Percentiles rank a stretch among this genome's conserved stretches.
Evolutionary conservation across 2,888 invertebrate species (phyloP).

Genomic region (Amphimallon solstitiale): DNA sequence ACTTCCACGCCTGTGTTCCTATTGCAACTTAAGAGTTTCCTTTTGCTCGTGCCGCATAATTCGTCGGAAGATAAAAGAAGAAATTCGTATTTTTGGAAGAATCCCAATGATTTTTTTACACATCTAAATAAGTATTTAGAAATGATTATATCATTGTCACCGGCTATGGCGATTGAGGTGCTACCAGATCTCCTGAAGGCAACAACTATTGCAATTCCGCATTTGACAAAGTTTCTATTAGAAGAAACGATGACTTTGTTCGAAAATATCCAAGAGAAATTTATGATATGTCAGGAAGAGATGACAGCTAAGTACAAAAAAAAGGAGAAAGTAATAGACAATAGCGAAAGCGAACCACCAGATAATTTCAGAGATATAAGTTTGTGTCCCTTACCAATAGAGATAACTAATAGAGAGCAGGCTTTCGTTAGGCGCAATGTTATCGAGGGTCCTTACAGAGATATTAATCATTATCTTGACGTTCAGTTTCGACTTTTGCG

Average conservation of each 20-base stretch:
- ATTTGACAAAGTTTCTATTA: conserved; percentile 47
- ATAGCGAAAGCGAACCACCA: conserved; percentile 12
- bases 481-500: conserved; percentile 81
- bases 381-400: conserved; percentile 66
- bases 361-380: conserved; percentile 67
- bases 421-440: conserved; percentile 70
- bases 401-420: conserved; percentile 54
- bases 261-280: conserved; percentile 56
- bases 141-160: conserved; percentile 57
- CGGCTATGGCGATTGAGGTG: conserved; percentile 53
- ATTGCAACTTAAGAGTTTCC: conserved; percentile 45
- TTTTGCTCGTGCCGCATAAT: conserved; percentile 44
- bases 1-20: conserved; percentile 45
- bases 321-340: not conserved
- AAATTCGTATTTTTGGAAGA: conserved; percentile 46
- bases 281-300: conserved; percentile 60
- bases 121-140: conserved; percentile 52
- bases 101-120: conserved; percentile 49
- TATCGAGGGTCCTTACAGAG: conserved; percentile 70
- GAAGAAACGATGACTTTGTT: conserved; percentile 60
- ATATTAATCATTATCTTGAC: conserved; percentile 78
- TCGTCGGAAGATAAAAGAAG: conserved; percentile 36
- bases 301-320: conserved; percentile 35
- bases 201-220: conserved; percentile 46
- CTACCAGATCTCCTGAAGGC: conserved; percentile 51